These are phyloP conservation scores for Neoniphon sammara DNA, from an alignment of 2,797 vertebrate species.

Conservation along the genomic window DNA sequence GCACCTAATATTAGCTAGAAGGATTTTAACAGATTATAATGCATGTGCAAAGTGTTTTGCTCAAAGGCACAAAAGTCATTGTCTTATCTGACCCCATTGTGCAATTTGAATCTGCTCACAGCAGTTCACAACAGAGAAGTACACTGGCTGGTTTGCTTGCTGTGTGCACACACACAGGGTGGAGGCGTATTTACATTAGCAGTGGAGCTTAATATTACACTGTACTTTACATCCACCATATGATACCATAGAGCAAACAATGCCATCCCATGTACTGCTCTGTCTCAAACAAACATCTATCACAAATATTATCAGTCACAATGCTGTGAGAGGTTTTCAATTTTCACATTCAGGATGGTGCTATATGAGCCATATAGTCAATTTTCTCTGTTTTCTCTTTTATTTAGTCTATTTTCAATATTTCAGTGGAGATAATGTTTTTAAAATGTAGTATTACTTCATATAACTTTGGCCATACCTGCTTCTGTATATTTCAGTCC, in stretches of 20 bases:
- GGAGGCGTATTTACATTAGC: slow-evolving; percentile 65
- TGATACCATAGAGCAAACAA: slow-evolving; percentile 62
- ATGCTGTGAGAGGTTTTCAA: slow-evolving; percentile 2
- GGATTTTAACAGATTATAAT: not conserved
- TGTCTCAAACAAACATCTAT: not conserved
- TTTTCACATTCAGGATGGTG: not conserved
- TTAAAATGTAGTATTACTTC: not conserved
- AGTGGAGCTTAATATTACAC: slow-evolving; percentile 27
- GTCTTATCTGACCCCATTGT: not conserved
- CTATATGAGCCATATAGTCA: not conserved
- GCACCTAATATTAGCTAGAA: no score
- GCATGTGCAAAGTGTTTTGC: not conserved
- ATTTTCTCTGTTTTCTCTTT: not conserved
- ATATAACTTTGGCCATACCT: slow-evolving; percentile 79
- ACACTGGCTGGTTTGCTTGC: slow-evolving; percentile 1
- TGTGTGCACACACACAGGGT: slow-evolving; percentile 57
- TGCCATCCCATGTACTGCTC: slow-evolving; percentile 15
- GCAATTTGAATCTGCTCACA: not conserved
- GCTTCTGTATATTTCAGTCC: slow-evolving; percentile 98
- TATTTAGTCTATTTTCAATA: not conserved
- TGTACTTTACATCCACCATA: slow-evolving; percentile 25
- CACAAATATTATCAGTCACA: slow-evolving; percentile 14
- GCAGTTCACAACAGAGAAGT: not conserved
- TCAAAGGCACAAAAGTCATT: not conserved
- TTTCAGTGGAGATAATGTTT: not conserved